phyloP scores from a whole-genome alignment of 1,140 invertebrate genomes.

The Dryas iulia region DNA sequence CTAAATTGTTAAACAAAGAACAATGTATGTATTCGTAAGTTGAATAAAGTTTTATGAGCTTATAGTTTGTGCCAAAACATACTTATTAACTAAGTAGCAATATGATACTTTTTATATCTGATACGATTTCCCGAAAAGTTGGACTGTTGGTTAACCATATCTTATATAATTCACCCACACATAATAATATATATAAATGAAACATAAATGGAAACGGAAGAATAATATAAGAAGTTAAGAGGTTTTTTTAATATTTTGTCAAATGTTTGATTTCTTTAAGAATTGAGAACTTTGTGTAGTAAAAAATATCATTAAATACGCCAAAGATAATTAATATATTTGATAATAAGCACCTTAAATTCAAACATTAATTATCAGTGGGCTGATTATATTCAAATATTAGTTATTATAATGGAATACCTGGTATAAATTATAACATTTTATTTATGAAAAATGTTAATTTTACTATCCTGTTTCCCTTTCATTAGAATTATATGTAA shows the following conservation, averaged over 20 bases:
- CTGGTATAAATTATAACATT: neutral
- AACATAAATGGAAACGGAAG: neutral
- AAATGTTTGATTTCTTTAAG: neutral
- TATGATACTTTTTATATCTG: constrained; percentile 2
- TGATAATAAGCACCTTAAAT: neutral
- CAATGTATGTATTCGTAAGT: neutral
- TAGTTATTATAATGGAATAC: neutral
- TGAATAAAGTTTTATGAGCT: neutral
- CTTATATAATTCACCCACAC: neutral
- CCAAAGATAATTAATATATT: neutral
- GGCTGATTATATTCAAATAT: neutral
- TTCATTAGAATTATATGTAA: constrained; percentile 14
- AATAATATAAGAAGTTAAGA: too few species aligned
- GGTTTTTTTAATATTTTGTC: neutral
- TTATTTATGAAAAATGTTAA: constrained; percentile 1
- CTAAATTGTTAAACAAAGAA: too few species aligned
- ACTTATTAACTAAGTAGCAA: constrained; percentile 40
- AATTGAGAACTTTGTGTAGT: neutral
- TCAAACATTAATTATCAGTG: neutral
- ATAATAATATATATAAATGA: too few species aligned
- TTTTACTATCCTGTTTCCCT: constrained; percentile 9
- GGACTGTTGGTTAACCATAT: neutral
- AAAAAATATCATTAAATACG: neutral
- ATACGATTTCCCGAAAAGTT: neutral
- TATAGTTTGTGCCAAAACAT: constrained; percentile 27